Percentiles rank a stretch among this genome's conserved stretches.
These are phyloP conservation scores for Corythornis cristatus DNA, from an alignment of 2,113 vertebrate species.

Conservation along the genomic window DNA sequence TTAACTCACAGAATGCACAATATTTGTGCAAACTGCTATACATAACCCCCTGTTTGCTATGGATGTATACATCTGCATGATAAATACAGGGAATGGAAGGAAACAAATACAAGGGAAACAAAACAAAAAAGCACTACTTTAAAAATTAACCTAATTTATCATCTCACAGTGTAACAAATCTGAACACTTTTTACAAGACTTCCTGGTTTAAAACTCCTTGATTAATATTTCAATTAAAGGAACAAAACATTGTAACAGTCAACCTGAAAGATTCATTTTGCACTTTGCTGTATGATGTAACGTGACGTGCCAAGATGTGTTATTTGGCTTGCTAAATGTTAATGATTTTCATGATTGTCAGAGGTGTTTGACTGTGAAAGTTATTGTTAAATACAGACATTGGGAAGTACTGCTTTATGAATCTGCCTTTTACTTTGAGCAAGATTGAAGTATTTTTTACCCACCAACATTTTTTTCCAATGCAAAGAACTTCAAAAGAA, in stretches of 20 bases:
- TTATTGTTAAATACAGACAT: constrained; percentile 31
- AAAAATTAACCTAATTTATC: neutral
- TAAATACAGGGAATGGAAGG: neutral
- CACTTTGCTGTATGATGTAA: neutral
- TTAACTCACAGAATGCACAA: neutral
- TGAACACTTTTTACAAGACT: neutral
- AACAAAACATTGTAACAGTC: constrained; percentile 18
- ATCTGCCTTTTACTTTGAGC: neutral
- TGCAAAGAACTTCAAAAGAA: neutral
- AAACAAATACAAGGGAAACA: neutral
- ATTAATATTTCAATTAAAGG: constrained; percentile 35
- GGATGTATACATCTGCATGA: neutral
- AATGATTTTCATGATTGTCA: constrained; percentile 21
- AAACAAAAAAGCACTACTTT: neutral
- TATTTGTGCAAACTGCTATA: neutral
- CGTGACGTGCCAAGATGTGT: neutral
- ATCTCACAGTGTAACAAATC: neutral
- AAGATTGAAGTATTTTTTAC: neutral
- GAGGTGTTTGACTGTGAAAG: neutral
- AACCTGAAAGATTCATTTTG: neutral
- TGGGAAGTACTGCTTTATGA: constrained; percentile 6
- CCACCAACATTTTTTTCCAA: neutral
- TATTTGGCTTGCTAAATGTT: constrained; percentile 34
- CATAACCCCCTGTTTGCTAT: neutral
- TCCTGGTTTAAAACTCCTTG: neutral